A percentile compares a stretch with the other conserved stretches of the same genome.
Conservation (phyloP, 2,113 vertebrate species). For the Gracilinanus agilis region DNA sequence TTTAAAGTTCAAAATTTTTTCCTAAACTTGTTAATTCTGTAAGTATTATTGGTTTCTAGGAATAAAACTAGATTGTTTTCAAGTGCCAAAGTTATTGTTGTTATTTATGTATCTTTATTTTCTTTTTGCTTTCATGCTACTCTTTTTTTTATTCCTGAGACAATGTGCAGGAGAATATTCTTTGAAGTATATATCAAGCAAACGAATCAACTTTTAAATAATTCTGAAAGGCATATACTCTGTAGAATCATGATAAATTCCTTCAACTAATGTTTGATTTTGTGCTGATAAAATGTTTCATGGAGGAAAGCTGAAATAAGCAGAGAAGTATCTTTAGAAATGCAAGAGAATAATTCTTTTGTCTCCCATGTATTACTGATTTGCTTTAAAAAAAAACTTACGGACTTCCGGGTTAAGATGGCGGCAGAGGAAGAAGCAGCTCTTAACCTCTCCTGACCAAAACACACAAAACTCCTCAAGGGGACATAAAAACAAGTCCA, state of each 20-base stretch:
- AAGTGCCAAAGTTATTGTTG: not conserved
- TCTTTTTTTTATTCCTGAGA: slow-evolving; percentile 1
- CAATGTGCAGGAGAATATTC: not conserved
- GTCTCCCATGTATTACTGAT: not conserved
- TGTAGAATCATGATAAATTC: slow-evolving; percentile 49
- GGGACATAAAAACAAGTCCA: no score
- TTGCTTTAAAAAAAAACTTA: not conserved
- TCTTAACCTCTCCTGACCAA: no score
- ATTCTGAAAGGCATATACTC: not conserved
- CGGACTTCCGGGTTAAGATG: no score
- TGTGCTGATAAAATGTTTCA: not conserved
- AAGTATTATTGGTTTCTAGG: not conserved
- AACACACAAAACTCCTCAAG: no score
- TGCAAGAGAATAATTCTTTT: not conserved
- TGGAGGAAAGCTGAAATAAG: slow-evolving; percentile 37
- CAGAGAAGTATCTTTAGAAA: slow-evolving; percentile 20
- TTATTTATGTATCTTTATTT: not conserved
- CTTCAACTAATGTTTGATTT: slow-evolving; percentile 27
- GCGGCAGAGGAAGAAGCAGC: no score
- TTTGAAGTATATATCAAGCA: not conserved
- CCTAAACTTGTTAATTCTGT: not conserved
- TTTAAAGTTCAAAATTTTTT: not conserved
- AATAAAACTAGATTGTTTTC: not conserved
- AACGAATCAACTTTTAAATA: not conserved
- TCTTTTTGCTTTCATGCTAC: not conserved